These are phyloP conservation scores for Eupithecia subfuscata DNA, from an alignment of 2,888 invertebrate species.

Conservation along the genomic window DNA sequence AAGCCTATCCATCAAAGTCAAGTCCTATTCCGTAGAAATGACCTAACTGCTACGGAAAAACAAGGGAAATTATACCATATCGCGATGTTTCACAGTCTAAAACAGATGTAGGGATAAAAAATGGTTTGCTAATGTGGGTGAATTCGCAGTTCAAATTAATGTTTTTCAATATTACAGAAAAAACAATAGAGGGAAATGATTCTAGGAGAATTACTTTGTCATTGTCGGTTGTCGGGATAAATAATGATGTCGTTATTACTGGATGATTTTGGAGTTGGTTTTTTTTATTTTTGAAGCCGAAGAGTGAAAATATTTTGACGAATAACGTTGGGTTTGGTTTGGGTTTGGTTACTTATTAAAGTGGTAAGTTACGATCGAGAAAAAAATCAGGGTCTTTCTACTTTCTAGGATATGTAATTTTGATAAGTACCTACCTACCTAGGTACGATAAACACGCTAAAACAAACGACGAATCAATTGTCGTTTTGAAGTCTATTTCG, in stretches of 20 bases:
- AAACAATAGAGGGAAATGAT: conserved; percentile 36
- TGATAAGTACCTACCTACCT: too few species aligned
- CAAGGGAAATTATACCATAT: conserved; percentile 35
- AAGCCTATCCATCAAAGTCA: conserved; percentile 49
- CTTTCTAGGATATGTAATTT: too few species aligned
- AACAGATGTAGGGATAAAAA: conserved; percentile 8
- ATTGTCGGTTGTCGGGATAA: conserved; percentile 11
- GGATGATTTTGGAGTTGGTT: conserved; percentile 1
- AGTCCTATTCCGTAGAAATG: conserved; percentile 35
- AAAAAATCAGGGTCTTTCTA: too few species aligned
- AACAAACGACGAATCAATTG: too few species aligned
- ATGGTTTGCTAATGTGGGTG: conserved; percentile 44
- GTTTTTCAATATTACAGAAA: conserved; percentile 45
- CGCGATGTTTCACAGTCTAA: conserved; percentile 23
- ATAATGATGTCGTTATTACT: background rate
- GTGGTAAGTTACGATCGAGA: too few species aligned
- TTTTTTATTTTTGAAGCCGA: background rate
- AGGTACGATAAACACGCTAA: too few species aligned
- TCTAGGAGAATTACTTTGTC: conserved; percentile 16
- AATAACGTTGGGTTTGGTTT: background rate
- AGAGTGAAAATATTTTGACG: background rate
- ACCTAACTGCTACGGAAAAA: conserved; percentile 17
- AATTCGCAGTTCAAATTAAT: conserved; percentile 44
- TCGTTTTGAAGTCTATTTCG: too few species aligned
- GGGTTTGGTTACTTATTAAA: background rate